These are phyloP conservation scores for Apostichopus californicus DNA, from an alignment of 35 echinoderm and acorn worm genomes.

Conservation along the genomic window DNA sequence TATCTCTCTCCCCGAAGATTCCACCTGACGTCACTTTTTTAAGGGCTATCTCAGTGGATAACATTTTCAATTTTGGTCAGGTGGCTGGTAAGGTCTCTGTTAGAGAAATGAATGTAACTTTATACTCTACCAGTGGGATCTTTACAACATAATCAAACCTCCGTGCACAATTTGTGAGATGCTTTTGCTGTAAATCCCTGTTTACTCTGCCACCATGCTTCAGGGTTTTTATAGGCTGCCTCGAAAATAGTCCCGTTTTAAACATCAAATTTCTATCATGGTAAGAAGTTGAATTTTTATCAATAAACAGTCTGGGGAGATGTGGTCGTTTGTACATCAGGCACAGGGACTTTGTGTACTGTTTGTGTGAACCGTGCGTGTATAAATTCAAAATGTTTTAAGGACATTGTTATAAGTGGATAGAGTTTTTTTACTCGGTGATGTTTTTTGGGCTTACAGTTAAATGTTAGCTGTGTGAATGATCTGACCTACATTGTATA, in stretches of 20 bases:
- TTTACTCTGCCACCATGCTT: background rate
- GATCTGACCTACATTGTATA: too few relatives aligned
- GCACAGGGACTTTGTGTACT: background rate
- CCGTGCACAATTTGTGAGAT: slow-evolving; percentile 19
- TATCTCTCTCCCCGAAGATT: background rate
- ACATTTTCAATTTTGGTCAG: background rate
- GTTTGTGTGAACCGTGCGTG: background rate
- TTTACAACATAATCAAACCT: slow-evolving; percentile 27
- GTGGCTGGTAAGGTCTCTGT: background rate
- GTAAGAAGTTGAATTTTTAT: too few relatives aligned
- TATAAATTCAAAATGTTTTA: too few relatives aligned
- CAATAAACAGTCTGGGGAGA: background rate
- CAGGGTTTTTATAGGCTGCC: background rate
- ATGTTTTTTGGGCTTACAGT: too few relatives aligned
- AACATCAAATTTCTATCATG: background rate
- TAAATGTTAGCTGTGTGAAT: too few relatives aligned
- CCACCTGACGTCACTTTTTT: slow-evolving; percentile 4
- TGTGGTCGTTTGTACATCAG: background rate
- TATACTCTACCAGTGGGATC: background rate
- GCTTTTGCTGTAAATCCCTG: background rate
- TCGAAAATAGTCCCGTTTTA: background rate
- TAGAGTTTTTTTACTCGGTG: too few relatives aligned
- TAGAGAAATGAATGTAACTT: slow-evolving; percentile 12
- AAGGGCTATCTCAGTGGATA: background rate
- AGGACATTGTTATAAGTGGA: too few relatives aligned